A percentile compares a stretch with the other conserved stretches of the same genome.
These are phyloP conservation scores for Tympanoctomys barrerae DNA, from an alignment of 2,797 vertebrate genomes.

Conservation along the genomic window DNA sequence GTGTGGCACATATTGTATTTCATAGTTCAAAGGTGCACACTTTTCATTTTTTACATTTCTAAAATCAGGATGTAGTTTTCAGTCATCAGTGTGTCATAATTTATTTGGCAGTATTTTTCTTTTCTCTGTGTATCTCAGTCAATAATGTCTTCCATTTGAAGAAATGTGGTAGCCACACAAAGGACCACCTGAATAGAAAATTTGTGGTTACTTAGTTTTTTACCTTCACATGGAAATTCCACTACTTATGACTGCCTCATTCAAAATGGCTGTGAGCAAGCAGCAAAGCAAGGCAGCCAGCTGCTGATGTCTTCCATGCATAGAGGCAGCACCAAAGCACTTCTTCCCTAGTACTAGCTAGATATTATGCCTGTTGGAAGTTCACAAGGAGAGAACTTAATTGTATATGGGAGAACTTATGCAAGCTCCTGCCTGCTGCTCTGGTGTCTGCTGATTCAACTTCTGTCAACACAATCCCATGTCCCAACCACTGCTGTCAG, in stretches of 20 bases:
- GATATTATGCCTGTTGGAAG: background rate
- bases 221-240: background rate
- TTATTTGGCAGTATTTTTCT: conserved; percentile 5
- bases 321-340: background rate
- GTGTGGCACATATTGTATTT: background rate
- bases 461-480: conserved; percentile 68
- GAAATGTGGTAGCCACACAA: background rate
- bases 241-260: background rate
- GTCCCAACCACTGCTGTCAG: conserved; percentile 73
- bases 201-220: background rate
- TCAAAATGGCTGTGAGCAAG: conserved; percentile 27
- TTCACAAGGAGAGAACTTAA: conserved; percentile 40
- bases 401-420: conserved; percentile 37
- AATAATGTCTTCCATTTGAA: conserved; percentile 37
- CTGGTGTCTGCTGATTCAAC: conserved; percentile 72
- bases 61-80: conserved; percentile 5
- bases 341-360: background rate
- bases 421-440: conserved; percentile 59
- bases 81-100: background rate
- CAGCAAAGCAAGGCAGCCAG: background rate
- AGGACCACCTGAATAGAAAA: background rate
- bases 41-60: background rate
- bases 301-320: background rate
- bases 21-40: background rate
- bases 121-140: background rate